Evolutionary conservation across 2,797 vertebrate genomes (phyloP).

Genomic region (Gambusia yucatana): DNA sequence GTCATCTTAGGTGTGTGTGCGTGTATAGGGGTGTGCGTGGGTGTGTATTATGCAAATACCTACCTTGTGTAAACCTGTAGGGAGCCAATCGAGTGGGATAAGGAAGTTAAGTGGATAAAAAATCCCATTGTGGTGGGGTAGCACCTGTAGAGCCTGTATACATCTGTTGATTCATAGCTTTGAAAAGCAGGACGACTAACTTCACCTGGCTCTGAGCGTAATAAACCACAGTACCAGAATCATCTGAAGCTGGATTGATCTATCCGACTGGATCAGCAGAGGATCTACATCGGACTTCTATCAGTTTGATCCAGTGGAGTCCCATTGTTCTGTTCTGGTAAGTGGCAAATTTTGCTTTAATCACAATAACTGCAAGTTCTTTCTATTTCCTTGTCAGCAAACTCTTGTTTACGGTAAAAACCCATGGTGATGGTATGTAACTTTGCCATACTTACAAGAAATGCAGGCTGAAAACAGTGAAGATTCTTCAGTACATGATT

Average conservation of each 20-base stretch:
- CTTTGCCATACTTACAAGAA: not conserved
- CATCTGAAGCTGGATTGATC: conserved; percentile 32
- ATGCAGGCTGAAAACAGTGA: not conserved
- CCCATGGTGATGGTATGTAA: not conserved
- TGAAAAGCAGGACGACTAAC: conserved; percentile 23
- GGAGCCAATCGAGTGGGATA: conserved; percentile 70
- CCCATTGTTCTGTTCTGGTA: conserved; percentile 67
- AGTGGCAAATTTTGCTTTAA: conserved; percentile 19
- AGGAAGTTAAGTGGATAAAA: conserved; percentile 79
- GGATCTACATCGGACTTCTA: conserved; percentile 42
- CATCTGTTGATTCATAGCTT: conserved; percentile 50
- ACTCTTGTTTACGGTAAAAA: not conserved
- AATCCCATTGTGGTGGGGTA: conserved; percentile 69
- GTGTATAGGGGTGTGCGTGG: conserved; percentile 12
- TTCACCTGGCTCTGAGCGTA: conserved; percentile 16
- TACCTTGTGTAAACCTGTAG: conserved; percentile 52
- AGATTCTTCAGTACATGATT: not conserved
- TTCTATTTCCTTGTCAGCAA: not conserved
- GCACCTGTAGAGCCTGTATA: conserved; percentile 57
- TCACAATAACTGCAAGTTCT: not conserved
- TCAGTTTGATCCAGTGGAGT: conserved; percentile 45
- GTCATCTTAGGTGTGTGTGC: conserved; percentile 54
- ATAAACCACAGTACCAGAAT: conserved; percentile 9
- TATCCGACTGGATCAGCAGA: conserved; percentile 16
- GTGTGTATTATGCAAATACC: conserved; percentile 75